These are phyloP conservation scores for Cottus gobio DNA, from an alignment of 2,113 vertebrate species.

Conservation along the genomic window DNA sequence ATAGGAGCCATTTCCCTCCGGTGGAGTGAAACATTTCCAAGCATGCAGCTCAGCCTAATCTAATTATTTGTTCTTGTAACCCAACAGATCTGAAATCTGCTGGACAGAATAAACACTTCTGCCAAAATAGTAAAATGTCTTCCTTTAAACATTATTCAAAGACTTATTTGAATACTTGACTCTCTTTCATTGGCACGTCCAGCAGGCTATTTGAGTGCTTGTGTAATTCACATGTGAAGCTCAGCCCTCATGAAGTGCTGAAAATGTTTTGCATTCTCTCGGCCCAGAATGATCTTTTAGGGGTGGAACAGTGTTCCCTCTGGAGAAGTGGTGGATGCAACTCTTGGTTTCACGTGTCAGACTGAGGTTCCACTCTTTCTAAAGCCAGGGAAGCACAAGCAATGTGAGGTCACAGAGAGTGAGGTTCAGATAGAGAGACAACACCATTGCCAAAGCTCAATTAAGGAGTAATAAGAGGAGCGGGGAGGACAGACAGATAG, in stretches of 20 bases:
- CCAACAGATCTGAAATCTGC: slow-evolving; percentile 27
- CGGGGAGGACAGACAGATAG: slow-evolving; percentile 62
- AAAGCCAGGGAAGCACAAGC: slow-evolving; percentile 66
- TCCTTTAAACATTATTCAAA: slow-evolving; percentile 41
- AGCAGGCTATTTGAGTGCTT: slow-evolving; percentile 37
- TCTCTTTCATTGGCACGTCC: slow-evolving; percentile 34
- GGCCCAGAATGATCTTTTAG: slow-evolving; percentile 55
- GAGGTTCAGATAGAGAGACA: slow-evolving; percentile 59
- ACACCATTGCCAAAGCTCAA: slow-evolving; percentile 70
- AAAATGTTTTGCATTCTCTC: slow-evolving; percentile 55
- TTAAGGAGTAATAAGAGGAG: slow-evolving; percentile 66
- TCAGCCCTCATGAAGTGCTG: slow-evolving; percentile 29
- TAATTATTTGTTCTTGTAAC: slow-evolving; percentile 48
- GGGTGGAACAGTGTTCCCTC: slow-evolving; percentile 54
- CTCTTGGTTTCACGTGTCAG: slow-evolving; percentile 69
- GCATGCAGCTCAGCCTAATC: slow-evolving; percentile 47
- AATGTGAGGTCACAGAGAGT: slow-evolving; percentile 69
- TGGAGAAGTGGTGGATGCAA: slow-evolving; percentile 63
- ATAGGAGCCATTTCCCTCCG: slow-evolving; percentile 50
- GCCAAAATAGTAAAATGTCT: slow-evolving; percentile 35
- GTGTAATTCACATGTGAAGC: slow-evolving; percentile 53
- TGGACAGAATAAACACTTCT: slow-evolving; percentile 26
- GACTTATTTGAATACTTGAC: slow-evolving; percentile 32
- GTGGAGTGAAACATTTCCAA: slow-evolving; percentile 24
- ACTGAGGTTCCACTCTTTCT: slow-evolving; percentile 61